Evolutionary conservation across 37 sponge, comb jelly and placozoan species (phyloP), one percentile per base, ranked within the genome.

Genomic region (Chondrosia reniformis): DNA sequence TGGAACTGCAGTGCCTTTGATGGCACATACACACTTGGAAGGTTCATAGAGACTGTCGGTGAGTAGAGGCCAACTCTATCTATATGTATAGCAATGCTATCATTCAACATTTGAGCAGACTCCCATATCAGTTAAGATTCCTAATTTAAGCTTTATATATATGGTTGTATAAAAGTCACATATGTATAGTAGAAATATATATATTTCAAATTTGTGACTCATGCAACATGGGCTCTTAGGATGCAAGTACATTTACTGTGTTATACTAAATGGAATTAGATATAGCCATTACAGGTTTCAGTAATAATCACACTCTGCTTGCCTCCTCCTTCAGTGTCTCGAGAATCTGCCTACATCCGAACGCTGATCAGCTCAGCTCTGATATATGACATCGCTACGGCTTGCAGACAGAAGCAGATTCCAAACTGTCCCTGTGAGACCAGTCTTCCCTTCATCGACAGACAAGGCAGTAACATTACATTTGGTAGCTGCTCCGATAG

Each of bases 281-380:
- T n/a, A n/a, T n/a, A n/a, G n/a, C n/a, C n/a, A n/a, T n/a, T n/a
- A n/a, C n/a, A n/a, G n/a, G n/a, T n/a, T n/a, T n/a, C n/a, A n/a
- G n/a, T n/a, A n/a, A n/a, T n/a, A n/a, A n/a, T n/a, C n/a, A n/a
- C 10, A 49, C 52, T 49, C 10, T 49, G 52, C 52, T 49, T 49
- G 10, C 15, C 15, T 10, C 52, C 10, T 49, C 61, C 22, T 13
- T 59, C 72, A 69, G 72, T 43, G 4, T 69, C 72, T 0, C 32
- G 36, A 5, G 72, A 69, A 25, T 41, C 72, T 8, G 72, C 41
- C 10, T 69, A 69, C 10, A 25, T 39, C 43, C 43, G 44, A 24
- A 69, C 72, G n/a, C 72, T 69, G 8, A 69, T 69, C 72, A 69
- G 72, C 42, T 41, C 72, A 38, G 72, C 72, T 25, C 4, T 69